Evolutionary conservation across 1,140 invertebrate species (phyloP), one percentile per base, ranked within the genome.

Genomic region (Archivesica marissinica): DNA sequence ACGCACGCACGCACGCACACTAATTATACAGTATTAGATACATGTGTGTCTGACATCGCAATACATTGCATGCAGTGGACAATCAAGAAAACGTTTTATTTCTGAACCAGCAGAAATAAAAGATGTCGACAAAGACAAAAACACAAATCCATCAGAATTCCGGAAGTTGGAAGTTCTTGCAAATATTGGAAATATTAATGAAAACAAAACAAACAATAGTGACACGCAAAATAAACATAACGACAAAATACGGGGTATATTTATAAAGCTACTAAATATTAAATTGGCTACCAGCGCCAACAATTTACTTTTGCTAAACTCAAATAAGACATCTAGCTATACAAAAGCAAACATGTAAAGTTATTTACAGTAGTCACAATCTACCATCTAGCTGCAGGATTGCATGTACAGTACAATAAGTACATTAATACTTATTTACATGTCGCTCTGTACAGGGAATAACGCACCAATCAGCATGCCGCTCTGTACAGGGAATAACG

Each of bases 61-160:
- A 33, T 64, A n/a, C n/a, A n/a, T n/a, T n/a, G n/a, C 15, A 64
- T 64, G 59, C 39, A 52, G 41, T 41, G 39, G 41, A 30, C 68
- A 30, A 30, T 52, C 25, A 25, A 25, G 6, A 56, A n/a, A 2
- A 35, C n/a, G 50, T 76, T 30, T 81, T 23, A n/a, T 17, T 7
- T 13, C 68, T 50, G 38, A 50, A 35, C 80, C 80, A 44, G 80
- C 80, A 56, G 39, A 7, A 15, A 25, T 23, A 30, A 54, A 83
- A 83, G 15, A 41, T 15, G 74, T 83, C 80, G 68, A 83, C 80
- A 83, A 23, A 47, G 64, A 56, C 80, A 83, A 83, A 59, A 83
- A 83, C 80, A 23, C 80, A 83, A 83, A 83, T 83, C 80, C 66
- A 70, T 83, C 80, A 75, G 41, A 72, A 50, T 72, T 11, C 35